Evolutionary conservation across 2,888 invertebrate species (phyloP).

Genomic region (Cryptocephalus moraei): DNA sequence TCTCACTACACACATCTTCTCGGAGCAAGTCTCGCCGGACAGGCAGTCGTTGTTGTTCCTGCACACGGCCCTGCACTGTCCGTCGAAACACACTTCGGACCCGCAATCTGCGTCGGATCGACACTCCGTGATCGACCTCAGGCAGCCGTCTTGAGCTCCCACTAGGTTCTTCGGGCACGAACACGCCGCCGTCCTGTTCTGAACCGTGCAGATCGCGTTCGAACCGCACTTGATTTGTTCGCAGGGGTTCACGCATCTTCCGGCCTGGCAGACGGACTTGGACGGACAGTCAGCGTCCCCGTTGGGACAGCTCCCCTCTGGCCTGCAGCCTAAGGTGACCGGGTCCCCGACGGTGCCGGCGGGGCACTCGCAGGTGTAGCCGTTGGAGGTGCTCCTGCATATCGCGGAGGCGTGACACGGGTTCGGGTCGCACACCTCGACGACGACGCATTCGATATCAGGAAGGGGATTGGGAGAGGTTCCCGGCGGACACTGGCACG

Average conservation of each 20-base stretch:
- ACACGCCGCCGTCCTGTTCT: constrained; percentile 67
- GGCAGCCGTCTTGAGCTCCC: constrained; percentile 58
- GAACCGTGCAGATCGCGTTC: constrained; percentile 72
- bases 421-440: constrained; percentile 63
- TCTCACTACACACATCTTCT: constrained; percentile 69
- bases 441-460: constrained; percentile 67
- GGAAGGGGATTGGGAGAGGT: constrained; percentile 70
- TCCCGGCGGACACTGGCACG: constrained; percentile 80
- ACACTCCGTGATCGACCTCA: constrained; percentile 58
- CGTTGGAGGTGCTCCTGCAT: constrained; percentile 55
- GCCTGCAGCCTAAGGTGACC: constrained; percentile 61
- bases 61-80: constrained; percentile 77
- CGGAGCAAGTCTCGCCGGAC: constrained; percentile 64
- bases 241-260: constrained; percentile 72
- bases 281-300: constrained; percentile 67
- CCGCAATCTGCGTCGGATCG: constrained; percentile 63
- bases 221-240: constrained; percentile 64
- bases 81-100: constrained; percentile 68
- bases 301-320: constrained; percentile 63
- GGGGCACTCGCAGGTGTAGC: constrained; percentile 72
- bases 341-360: constrained; percentile 69
- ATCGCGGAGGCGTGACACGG: constrained; percentile 74
- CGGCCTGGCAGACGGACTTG: constrained; percentile 60
- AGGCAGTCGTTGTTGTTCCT: constrained; percentile 68
- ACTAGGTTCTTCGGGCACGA: constrained; percentile 67